These are phyloP conservation scores for Labeo calbasu DNA, from an alignment of 2,797 vertebrate genomes.

Conservation along the genomic window DNA sequence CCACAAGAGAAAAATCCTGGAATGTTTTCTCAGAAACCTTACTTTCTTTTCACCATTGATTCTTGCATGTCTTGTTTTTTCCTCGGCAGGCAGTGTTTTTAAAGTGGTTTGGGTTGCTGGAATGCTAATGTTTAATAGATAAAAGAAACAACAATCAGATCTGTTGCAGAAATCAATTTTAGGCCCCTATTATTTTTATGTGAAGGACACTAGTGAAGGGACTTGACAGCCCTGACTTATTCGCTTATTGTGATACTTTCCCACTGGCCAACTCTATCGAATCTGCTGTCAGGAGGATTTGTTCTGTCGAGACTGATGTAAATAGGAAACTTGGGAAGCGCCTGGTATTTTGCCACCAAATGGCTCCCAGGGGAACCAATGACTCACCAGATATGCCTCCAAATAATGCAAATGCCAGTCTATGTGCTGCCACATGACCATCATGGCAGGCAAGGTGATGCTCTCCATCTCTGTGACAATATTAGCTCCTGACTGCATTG, in stretches of 20 bases:
- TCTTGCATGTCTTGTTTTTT: not conserved
- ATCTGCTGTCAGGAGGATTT: slow-evolving; percentile 22
- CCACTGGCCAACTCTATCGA: not conserved
- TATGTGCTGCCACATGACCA: not conserved
- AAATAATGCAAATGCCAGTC: not conserved
- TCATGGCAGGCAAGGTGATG: not conserved
- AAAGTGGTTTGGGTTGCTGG: not conserved
- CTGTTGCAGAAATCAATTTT: not conserved
- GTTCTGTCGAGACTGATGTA: not conserved
- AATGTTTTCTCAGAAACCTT: no score
- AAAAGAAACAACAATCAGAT: not conserved
- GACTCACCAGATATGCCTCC: slow-evolving; percentile 13
- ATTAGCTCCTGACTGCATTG: slow-evolving; percentile 6
- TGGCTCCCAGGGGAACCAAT: not conserved
- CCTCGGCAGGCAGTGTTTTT: not conserved
- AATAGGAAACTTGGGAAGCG: not conserved
- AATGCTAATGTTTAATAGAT: not conserved
- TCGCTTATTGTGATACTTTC: not conserved
- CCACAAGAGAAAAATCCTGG: no score
- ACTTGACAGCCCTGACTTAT: not conserved
- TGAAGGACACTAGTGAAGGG: not conserved
- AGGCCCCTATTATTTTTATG: not conserved
- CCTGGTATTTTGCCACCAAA: not conserved
- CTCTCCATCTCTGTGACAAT: slow-evolving; percentile 17
- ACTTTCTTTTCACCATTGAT: no score